Conservation (phyloP, 2,113 vertebrate species). For the Epinephelus lanceolatus region DNA sequence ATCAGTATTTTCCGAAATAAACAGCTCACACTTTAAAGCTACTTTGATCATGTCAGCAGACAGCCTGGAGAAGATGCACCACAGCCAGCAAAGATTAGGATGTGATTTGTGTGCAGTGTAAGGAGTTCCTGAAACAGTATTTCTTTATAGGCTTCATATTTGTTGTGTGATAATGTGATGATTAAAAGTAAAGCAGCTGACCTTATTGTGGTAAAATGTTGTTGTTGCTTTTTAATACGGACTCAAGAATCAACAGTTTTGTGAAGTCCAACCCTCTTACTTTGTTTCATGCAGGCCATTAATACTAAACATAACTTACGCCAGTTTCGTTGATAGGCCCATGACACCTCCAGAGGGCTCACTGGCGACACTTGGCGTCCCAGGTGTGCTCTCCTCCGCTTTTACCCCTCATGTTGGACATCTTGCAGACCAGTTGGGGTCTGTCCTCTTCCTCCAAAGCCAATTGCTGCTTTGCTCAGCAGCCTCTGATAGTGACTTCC, state of each 20-base stretch:
- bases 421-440: too few species aligned
- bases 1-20: slow-evolving; percentile 10
- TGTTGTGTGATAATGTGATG: not conserved
- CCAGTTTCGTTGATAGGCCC: too few species aligned
- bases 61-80: not conserved
- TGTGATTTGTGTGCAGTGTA: not conserved
- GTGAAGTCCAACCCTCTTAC: not conserved
- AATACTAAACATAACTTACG: too few species aligned
- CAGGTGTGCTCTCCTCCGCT: too few species aligned
- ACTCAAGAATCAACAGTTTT: not conserved
- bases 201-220: not conserved
- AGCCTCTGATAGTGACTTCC: too few species aligned
- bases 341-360: too few species aligned
- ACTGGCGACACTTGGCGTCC: too few species aligned
- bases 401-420: too few species aligned
- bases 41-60: slow-evolving; percentile 24
- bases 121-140: not conserved
- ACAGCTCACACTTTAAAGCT: slow-evolving; percentile 25
- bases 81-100: not conserved
- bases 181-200: not conserved
- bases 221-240: not conserved
- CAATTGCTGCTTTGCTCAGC: too few species aligned
- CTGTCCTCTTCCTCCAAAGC: too few species aligned
- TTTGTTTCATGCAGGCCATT: too few species aligned
- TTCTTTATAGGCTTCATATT: not conserved